These are phyloP conservation scores for Sebastes kiyomatsui DNA, from an alignment of 2,797 vertebrate species.

Conservation along the genomic window DNA sequence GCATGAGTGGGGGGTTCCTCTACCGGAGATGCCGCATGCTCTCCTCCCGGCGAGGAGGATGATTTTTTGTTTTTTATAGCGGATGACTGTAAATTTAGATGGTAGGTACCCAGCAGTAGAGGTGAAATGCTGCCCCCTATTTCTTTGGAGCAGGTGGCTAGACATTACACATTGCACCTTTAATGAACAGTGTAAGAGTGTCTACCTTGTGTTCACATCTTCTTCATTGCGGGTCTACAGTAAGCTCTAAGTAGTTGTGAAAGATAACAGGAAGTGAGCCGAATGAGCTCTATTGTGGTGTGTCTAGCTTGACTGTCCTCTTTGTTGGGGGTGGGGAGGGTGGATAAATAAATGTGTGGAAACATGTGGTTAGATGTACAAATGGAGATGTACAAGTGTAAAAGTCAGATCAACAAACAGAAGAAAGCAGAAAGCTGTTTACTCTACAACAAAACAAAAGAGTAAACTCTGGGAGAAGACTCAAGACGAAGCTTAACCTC, in stretches of 20 bases:
- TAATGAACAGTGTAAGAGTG: not conserved
- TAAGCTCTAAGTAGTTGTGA: conserved; percentile 2
- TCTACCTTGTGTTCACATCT: conserved; percentile 8
- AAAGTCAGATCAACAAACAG: conserved; percentile 18
- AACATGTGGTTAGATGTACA: not conserved
- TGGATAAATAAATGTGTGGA: not conserved
- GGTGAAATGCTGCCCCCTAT: too few species aligned
- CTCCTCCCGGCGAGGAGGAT: too few species aligned
- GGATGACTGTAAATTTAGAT: too few species aligned
- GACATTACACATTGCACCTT: too few species aligned
- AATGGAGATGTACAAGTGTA: not conserved
- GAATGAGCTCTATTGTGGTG: not conserved
- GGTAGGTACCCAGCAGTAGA: too few species aligned
- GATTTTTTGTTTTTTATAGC: too few species aligned
- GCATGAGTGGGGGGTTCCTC: too few species aligned
- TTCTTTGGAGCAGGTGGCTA: too few species aligned
- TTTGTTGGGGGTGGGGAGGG: not conserved
- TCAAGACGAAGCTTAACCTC: conserved; percentile 40
- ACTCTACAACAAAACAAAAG: conserved; percentile 36
- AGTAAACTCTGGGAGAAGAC: conserved; percentile 32
- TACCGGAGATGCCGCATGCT: accelerated
- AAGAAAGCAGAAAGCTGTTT: conserved; percentile 32
- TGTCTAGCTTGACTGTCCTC: not conserved
- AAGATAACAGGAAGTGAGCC: not conserved
- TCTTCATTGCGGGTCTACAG: not conserved